Evolutionary conservation across 2,113 vertebrate species (phyloP), one percentile per base, ranked within the genome.

Genomic region (Cyphomyrus discorhynchus): DNA sequence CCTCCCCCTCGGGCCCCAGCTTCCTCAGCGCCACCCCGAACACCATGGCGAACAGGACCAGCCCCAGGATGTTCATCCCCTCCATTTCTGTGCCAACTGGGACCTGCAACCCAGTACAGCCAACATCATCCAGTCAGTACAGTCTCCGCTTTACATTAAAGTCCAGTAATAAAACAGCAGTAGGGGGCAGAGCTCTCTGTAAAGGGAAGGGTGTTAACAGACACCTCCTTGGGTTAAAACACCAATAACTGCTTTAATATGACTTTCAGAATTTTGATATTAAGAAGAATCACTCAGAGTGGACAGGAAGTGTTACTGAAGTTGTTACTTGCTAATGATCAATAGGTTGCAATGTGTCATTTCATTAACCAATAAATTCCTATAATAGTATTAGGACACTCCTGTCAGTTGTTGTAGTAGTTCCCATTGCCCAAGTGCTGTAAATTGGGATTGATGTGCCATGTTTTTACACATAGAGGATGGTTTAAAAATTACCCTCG

Each of bases 51-150:
- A 99, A 99, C 42, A 99, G 92, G 82, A 99, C 98, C 92, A 99
- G 94, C 1, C 98, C 98, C 90, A 99, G 95, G 92, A 99, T 99
- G 93, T 99, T 99, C 98, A 99, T 99, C 11, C 98, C 98, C 90
- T 98, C 97, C 0, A 96, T 91, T 35, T 99, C 97, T 0, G 94
- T 96, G 86, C 97, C 97, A 0, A 96, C 0, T 31, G 98, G 98
- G 31, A 99, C 91, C 98, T 99, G 94, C 0, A 89, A 86, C 91
- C 89, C 85, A 92, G 13, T 1, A 86, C 15, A 86, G 1, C 9
- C 19, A 4, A 13, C 82, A 84, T 84, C 8, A n/a, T 70, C 62
- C 39, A 84, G 39, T 19, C 27, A 46, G 46, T 83, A 24, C 39
- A 6, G 24, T 84, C 21, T n/a, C 24, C 3, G 9, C n/a, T 45